These are phyloP conservation scores for Urocyon cinereoargenteus DNA, from an alignment of 2,797 vertebrate genomes.

Conservation along the genomic window DNA sequence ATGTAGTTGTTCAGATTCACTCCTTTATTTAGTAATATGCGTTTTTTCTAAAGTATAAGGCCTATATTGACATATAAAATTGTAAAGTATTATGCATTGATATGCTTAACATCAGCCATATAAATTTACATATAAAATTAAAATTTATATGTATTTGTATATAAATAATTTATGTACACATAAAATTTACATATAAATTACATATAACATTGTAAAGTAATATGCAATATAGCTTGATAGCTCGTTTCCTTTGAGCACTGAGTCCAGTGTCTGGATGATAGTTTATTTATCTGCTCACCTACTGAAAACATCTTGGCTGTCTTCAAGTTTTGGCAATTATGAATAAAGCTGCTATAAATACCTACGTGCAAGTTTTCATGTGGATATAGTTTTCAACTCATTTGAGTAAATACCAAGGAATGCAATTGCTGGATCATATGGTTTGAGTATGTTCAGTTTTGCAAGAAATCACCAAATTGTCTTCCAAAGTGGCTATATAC, in stretches of 20 bases:
- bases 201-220: neutral
- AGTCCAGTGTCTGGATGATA: neutral
- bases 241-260: neutral
- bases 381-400: slow-evolving; percentile 14
- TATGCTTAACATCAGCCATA: neutral
- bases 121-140: neutral
- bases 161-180: neutral
- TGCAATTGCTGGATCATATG: neutral
- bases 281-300: slow-evolving; percentile 20
- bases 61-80: neutral
- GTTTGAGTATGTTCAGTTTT: slow-evolving; percentile 33
- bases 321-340: slow-evolving; percentile 20
- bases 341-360: slow-evolving; percentile 43
- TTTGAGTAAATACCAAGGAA: neutral
- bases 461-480: neutral
- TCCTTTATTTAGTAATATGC: slow-evolving; percentile 41
- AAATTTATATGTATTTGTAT: neutral
- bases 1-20: neutral
- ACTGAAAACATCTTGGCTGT: neutral
- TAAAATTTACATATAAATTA: neutral
- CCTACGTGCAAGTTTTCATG: neutral
- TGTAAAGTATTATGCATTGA: neutral
- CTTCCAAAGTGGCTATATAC: neutral
- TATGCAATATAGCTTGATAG: neutral
- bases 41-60: neutral